A percentile compares a stretch with the other conserved stretches of the same genome.
phyloP scores from a whole-genome alignment of 2,797 vertebrate genomes.

The Betta splendens region DNA sequence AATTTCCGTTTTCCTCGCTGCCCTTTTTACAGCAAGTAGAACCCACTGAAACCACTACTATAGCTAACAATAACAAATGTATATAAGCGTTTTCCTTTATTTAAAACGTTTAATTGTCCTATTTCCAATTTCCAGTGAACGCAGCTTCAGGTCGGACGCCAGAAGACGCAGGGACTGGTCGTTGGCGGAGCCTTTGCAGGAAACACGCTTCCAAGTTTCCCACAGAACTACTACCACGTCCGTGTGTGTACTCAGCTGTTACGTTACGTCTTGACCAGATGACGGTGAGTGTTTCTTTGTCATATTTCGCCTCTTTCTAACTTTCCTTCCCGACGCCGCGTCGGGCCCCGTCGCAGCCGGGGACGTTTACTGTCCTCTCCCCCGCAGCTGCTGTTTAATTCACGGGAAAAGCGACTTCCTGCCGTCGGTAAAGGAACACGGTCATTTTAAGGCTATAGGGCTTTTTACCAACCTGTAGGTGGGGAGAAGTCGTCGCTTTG shows the following conservation, averaged over 20 bases:
- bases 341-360: conserved; percentile 41
- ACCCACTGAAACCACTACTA: too few relatives aligned
- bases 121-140: conserved; percentile 41
- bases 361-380: conserved; percentile 52
- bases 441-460: too few relatives aligned
- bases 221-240: background rate
- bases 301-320: background rate
- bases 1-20: too few relatives aligned
- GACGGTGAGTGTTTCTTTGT: conserved; percentile 56
- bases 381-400: conserved; percentile 31
- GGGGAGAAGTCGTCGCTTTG: background rate
- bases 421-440: background rate
- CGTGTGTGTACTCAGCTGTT: conserved; percentile 38
- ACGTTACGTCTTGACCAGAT: background rate
- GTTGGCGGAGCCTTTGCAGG: conserved; percentile 32
- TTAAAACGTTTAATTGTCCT: accelerated
- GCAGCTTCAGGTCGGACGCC: conserved; percentile 21
- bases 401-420: conserved; percentile 25
- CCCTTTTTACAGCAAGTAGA: too few relatives aligned
- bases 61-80: too few relatives aligned
- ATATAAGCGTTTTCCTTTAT: too few relatives aligned
- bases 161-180: background rate
- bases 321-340: conserved; percentile 32
- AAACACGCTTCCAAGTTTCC: conserved; percentile 44
- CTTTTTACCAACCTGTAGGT: background rate